Base-by-base conservation (phyloP, 2,888 invertebrate genomes). In the Himalopsyche kuldschensis region DNA sequence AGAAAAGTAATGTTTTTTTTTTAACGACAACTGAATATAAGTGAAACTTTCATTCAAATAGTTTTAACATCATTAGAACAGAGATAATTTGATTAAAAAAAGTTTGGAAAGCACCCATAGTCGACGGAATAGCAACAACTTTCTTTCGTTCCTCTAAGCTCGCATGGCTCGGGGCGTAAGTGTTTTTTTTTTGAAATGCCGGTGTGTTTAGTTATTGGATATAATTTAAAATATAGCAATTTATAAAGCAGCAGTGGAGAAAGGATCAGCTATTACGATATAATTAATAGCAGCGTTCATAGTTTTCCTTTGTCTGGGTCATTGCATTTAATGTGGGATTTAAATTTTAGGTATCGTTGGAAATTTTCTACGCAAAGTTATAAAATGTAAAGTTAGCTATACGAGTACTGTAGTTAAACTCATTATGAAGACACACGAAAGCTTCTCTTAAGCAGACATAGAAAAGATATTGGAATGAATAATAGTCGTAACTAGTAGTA, bases 161-260 rank as follows among this genome's bases (percentile, higher is more conserved):
- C 8, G 31, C 10, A 46, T 31, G 76, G 80, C 24, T 47, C 30
- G 80, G 75, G 75, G 35, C 63, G 31, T 55, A 20, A 55, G 55
- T 55, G 55, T 55, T 55, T 55, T 55, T 55, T 3, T n/a, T n/a
- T n/a, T n/a, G n/a, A 10, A 69, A 1, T 35, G 17, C 79, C 24
- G 55, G 20, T 46, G 46, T 46, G 24, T 76, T 47, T 35, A 55
- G 55, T 55, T 55, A 55, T 55, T 55, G 55, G 55, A 55, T 20
- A 55, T 20, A 76, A 75, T 75, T 81, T 81, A 81, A 81, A 81
- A 76, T 76, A 75, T 76, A 47, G 31, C 80, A 81, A 81, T 76
- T 81, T 81, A 76, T 48, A 76, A 30, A 30, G 80, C 69, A 27
- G 46, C 69, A 6, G 80, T 46, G 80, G 46, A 35, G 24, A 75